Evolutionary conservation across 2,797 vertebrate genomes (phyloP).

Genomic region (Diglossa cyanea): DNA sequence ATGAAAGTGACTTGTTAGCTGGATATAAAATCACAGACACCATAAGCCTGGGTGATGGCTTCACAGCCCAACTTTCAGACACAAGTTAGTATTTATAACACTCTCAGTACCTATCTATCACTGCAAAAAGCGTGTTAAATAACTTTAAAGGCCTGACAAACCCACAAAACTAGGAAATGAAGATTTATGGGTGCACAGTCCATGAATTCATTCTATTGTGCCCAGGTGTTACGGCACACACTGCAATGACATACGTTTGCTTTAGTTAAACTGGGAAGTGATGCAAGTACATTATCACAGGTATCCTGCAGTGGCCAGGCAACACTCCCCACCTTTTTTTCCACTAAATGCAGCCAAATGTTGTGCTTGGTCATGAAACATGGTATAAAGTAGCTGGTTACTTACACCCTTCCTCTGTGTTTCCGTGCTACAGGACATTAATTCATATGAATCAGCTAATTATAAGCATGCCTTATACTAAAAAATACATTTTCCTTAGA

Average conservation of each 20-base stretch:
- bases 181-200: constrained; percentile 9
- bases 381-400: neutral
- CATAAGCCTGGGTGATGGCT: constrained; percentile 65
- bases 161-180: constrained; percentile 46
- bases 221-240: constrained; percentile 4
- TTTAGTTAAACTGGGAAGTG: constrained; percentile 16
- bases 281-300: neutral
- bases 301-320: neutral
- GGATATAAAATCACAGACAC: constrained; percentile 66
- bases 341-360: neutral
- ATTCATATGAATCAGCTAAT: neutral
- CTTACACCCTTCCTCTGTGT: neutral
- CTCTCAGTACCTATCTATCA: constrained; percentile 45
- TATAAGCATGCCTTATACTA: neutral
- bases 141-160: constrained; percentile 52
- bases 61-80: constrained; percentile 69
- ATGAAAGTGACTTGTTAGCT: constrained; percentile 29
- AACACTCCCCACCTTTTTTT: neutral
- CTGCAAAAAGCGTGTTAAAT: constrained; percentile 56
- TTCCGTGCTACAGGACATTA: neutral
- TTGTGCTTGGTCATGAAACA: neutral
- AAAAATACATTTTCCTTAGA: neutral
- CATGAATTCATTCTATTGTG: constrained; percentile 29
- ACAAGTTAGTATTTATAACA: constrained; percentile 62
- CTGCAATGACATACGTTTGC: neutral